Evolutionary conservation across 2,888 invertebrate species (phyloP), one percentile per base, ranked within the genome.

Genomic region (Erpobdella octoculata): DNA sequence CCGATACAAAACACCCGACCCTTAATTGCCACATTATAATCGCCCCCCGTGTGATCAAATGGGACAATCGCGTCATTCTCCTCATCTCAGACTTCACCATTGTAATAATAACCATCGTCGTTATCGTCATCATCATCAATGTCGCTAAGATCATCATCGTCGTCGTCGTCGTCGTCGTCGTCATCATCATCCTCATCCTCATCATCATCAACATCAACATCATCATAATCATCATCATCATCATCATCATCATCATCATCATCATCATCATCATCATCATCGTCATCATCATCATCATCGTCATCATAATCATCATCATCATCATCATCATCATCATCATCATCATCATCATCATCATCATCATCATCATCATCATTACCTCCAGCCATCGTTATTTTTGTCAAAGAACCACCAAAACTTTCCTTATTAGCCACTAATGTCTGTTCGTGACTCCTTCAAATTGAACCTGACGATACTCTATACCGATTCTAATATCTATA

Each of bases 301-400:
- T 62, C 62, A 62, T 62, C 62, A 62, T 6, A 28, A 31, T 62
- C 62, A 31, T 62, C 62, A 62, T 28, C 62, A 62, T 2, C 62
- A 28, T 31, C 62, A 28, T n/a, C 62, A 53, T 53, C 1, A 53
- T n/a, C 53, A 12, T 53, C 1, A 53, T 53, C 53, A 53, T 1
- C 21, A 53, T n/a, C 18, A 9, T 53, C 53, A 53, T 53, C n/a
- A 53, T 53, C 53, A 53, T 53, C 53, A 9, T 21, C 25, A 48
- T 48, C 12, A 15, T 53, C 53, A 15, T 48, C 5, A 53, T 1
- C 9, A 9, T 6, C 53, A 12, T 15, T 28, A 9, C 28, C 8
- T 46, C 46, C 46, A 12, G 18, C n/a, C 15, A 46, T 46, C 15
- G 46, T n/a, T 46, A 18, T 46, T 46, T 62, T 0, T 9, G n/a